Conservation (phyloP, 2,797 vertebrate genomes). For the Helicolenus hilgendorfi region DNA sequence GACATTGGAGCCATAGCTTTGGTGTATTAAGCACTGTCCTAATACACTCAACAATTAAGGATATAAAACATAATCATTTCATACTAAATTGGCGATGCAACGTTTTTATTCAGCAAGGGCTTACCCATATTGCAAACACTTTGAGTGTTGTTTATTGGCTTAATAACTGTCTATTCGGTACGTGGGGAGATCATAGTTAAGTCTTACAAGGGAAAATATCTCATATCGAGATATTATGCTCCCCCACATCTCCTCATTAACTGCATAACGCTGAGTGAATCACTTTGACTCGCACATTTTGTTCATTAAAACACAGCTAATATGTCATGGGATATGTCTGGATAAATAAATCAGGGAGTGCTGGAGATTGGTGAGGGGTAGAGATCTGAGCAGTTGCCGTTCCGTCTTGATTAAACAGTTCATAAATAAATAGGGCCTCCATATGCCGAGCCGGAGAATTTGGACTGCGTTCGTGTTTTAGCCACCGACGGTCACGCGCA, state of each 20-base stretch:
- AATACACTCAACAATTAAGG: not conserved
- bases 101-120: not conserved
- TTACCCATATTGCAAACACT: not conserved
- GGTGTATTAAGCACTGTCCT: not conserved
- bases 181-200: slow-evolving; percentile 17
- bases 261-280: slow-evolving; percentile 63
- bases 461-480: slow-evolving; percentile 45
- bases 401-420: slow-evolving; percentile 81
- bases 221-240: slow-evolving; percentile 23
- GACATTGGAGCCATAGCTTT: not conserved
- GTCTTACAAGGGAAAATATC: slow-evolving; percentile 8
- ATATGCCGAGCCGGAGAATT: slow-evolving; percentile 44
- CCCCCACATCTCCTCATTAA: slow-evolving; percentile 68
- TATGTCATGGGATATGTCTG: slow-evolving; percentile 71
- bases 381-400: slow-evolving; percentile 61
- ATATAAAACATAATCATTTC: not conserved
- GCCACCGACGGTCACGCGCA: not conserved
- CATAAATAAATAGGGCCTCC: slow-evolving; percentile 72
- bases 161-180: slow-evolving; percentile 12
- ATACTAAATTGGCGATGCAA: not conserved
- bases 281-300: slow-evolving; percentile 71
- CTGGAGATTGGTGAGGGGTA: slow-evolving; percentile 53
- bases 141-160: slow-evolving; percentile 27
- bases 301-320: slow-evolving; percentile 80
- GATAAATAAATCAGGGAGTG: slow-evolving; percentile 71